Conservation (phyloP, 2,888 invertebrate species). For the Ischnura elegans region DNA sequence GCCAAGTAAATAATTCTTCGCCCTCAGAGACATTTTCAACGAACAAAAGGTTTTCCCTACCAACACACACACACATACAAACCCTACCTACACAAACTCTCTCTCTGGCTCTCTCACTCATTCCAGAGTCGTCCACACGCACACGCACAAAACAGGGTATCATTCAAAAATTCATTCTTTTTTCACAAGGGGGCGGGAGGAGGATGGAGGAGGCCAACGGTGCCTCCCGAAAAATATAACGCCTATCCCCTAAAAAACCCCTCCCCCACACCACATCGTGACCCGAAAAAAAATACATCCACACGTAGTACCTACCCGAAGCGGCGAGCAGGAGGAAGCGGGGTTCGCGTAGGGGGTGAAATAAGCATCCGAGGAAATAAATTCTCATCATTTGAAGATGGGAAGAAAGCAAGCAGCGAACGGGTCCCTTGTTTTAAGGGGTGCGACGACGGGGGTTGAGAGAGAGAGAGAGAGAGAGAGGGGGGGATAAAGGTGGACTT, state of each 20-base stretch:
- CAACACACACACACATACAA: not conserved
- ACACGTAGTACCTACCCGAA: too few species aligned
- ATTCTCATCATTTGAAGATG: constrained; percentile 66
- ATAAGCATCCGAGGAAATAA: constrained; percentile 58
- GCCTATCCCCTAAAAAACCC: not conserved
- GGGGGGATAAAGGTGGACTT: not conserved
- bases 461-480: not conserved
- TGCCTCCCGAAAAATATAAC: constrained; percentile 3
- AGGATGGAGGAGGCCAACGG: too few species aligned
- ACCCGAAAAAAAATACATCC: too few species aligned
- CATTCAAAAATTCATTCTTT: constrained; percentile 58
- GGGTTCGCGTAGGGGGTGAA: constrained; percentile 1
- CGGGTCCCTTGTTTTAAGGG: constrained; percentile 35
- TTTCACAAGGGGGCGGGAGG: not conserved
- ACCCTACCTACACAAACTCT: not conserved
- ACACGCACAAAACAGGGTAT: constrained; percentile 29
- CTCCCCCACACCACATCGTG: too few species aligned
- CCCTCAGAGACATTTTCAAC: constrained; percentile 45
- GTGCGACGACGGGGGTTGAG: not conserved
- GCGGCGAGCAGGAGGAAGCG: not conserved
- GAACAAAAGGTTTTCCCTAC: constrained; percentile 24
- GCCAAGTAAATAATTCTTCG: constrained; percentile 64
- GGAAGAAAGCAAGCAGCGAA: constrained; percentile 52
- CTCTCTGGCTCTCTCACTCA: not conserved
- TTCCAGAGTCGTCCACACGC: constrained; percentile 24